Base-by-base conservation (phyloP, 2,797 vertebrate species). In the Xiphorhynchus erythropygius region DNA sequence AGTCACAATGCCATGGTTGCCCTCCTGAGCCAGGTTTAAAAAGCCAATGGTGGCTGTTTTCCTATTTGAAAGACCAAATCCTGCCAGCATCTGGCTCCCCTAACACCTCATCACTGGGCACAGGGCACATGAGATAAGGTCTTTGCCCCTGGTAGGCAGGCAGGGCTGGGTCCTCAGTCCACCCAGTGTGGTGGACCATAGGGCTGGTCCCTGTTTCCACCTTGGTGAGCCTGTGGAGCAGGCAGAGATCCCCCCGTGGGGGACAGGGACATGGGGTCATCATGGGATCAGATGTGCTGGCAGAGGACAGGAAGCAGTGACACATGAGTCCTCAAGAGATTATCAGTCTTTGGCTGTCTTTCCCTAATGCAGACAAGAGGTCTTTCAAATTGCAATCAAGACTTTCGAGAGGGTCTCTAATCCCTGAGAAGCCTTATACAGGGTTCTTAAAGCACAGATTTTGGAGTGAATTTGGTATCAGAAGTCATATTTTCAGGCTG, bases 381-480 rank as follows among this genome's bases (percentile, higher is more conserved):
- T 16, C 37, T 82, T 90, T 69, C 46, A 73, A 60, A 77, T n/a
- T 28, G 9, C 52, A 44, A 3, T 44, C 60, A 42, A 27, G 70
- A 46, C 21, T 42, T 37, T 8, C 5, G 10, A 60, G 30, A 53
- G 81, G 57, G 19, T 82, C 13, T 24, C 18, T 74, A 18, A 85
- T 52, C 70, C 27, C 65, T 57, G 73, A 78, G 80, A 46, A 69
- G 6, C 13, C 3, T 92, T 80, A 23, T 32, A 13, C 9, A 69
- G 70, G 4, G 70, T 78, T 73, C 56, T 93, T 86, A 90, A 91
- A 83, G 9, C 81, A 84, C 59, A 60, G 42, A 69, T 87, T 92
- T 85, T 86, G 75, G 71, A 93, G 77, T 57, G 79, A 84, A 93
- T 94, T 94, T 93, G 56, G 47, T 75, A 68, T 69, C 59, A 78